Conservation (phyloP, 2,113 vertebrate species). For the Odocoileus virginianus region DNA sequence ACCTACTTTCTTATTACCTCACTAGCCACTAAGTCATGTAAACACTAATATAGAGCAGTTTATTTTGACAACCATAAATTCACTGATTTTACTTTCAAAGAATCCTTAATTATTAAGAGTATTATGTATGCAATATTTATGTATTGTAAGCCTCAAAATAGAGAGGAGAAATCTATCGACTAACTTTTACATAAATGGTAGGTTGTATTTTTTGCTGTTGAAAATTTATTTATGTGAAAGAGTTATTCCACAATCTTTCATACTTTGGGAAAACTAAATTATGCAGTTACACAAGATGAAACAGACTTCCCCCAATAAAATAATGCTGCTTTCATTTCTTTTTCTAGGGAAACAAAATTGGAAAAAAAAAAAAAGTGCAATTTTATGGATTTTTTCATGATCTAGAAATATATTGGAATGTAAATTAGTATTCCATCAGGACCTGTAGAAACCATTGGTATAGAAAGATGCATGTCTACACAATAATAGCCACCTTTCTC, state of each 20-base stretch:
- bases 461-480: conserved; percentile 9
- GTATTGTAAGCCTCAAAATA: background rate
- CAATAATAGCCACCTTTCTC: background rate
- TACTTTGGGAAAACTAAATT: conserved; percentile 41
- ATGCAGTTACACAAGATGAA: background rate
- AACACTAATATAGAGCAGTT: fast-evolving
- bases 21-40: background rate
- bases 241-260: background rate
- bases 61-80: background rate
- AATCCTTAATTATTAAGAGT: background rate
- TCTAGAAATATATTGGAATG: background rate
- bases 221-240: conserved; percentile 25
- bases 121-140: background rate
- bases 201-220: background rate
- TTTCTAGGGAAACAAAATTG: conserved; percentile 26
- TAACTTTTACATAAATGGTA: background rate
- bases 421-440: conserved; percentile 4
- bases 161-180: background rate
- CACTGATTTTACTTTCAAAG: background rate
- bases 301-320: conserved; percentile 1
- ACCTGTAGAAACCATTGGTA: background rate
- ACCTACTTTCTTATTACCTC: background rate
- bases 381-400: conserved; percentile 35
- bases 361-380: background rate
- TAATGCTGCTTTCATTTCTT: conserved; percentile 27